phyloP scores from a whole-genome alignment of 2,888 invertebrate genomes.

The Lumbricus terrestris region DNA sequence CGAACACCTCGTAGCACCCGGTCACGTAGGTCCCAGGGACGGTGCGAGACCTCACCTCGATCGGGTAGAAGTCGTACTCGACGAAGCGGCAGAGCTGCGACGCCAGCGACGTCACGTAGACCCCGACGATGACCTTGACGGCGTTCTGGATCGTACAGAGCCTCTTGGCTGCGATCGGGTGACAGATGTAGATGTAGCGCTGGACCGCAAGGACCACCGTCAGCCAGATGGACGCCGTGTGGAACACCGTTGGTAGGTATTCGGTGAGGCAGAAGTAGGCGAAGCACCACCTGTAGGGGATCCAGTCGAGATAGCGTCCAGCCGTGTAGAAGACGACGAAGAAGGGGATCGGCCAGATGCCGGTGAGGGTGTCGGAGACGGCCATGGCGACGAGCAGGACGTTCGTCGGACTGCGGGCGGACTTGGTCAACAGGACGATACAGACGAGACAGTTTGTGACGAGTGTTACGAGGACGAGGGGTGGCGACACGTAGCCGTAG shows the following conservation, averaged over 20 bases:
- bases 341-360: slow-evolving; percentile 62
- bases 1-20: neutral
- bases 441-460: slow-evolving; percentile 88
- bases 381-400: slow-evolving; percentile 92
- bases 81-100: slow-evolving; percentile 80
- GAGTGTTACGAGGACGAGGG: slow-evolving; percentile 80
- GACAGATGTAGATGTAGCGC: slow-evolving; percentile 91
- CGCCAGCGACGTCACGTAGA: slow-evolving; percentile 64
- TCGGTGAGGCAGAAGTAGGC: slow-evolving; percentile 65
- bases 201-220: slow-evolving; percentile 62
- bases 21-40: neutral
- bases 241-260: slow-evolving; percentile 52
- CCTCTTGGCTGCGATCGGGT: slow-evolving; percentile 83
- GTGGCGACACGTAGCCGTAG: slow-evolving; percentile 79
- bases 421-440: slow-evolving; percentile 76
- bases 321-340: slow-evolving; percentile 88
- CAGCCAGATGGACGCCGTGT: slow-evolving; percentile 35
- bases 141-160: slow-evolving; percentile 67
- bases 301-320: slow-evolving; percentile 79
- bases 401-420: slow-evolving; percentile 86
- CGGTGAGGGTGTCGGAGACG: slow-evolving; percentile 87
- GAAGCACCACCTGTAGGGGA: slow-evolving; percentile 74
- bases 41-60: slow-evolving; percentile 61
- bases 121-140: slow-evolving; percentile 75
- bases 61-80: slow-evolving; percentile 69